Evolutionary conservation across 1,140 invertebrate species (phyloP).

Genomic region (Daktulosphaira vitifoliae): DNA sequence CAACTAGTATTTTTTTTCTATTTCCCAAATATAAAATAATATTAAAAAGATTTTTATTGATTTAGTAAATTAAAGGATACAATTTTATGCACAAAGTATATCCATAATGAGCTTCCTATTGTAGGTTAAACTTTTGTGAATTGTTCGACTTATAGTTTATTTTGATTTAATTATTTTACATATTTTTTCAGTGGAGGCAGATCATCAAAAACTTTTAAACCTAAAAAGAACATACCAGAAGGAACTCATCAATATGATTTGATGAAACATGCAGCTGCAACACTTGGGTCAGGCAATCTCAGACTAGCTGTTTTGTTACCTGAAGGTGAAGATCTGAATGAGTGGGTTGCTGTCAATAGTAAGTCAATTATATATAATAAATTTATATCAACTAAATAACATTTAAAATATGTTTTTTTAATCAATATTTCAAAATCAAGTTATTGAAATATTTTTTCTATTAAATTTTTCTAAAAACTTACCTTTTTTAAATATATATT

Average conservation of each 20-base stretch:
- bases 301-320: constrained; percentile 91
- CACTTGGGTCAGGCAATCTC: constrained; percentile 93
- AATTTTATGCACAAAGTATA: constrained; percentile 9
- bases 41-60: background rate
- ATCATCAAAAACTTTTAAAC: constrained; percentile 95
- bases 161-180: background rate
- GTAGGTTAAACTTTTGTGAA: background rate
- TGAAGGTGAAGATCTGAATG: constrained; percentile 97
- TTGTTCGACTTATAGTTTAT: background rate
- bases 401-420: no score
- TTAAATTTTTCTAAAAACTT: no score
- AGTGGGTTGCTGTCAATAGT: constrained; percentile 99
- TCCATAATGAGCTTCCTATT: constrained; percentile 32
- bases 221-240: constrained; percentile 98
- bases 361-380: no score
- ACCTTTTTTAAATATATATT: no score
- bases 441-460: no score
- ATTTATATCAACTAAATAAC: no score
- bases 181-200: constrained; percentile 61
- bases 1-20: no score
- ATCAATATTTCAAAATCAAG: no score
- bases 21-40: no score
- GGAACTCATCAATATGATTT: constrained; percentile 98
- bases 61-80: background rate
- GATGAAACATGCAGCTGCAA: constrained; percentile 98